Base-by-base conservation (phyloP, 2,113 vertebrate species). In the Mus pahari region DNA sequence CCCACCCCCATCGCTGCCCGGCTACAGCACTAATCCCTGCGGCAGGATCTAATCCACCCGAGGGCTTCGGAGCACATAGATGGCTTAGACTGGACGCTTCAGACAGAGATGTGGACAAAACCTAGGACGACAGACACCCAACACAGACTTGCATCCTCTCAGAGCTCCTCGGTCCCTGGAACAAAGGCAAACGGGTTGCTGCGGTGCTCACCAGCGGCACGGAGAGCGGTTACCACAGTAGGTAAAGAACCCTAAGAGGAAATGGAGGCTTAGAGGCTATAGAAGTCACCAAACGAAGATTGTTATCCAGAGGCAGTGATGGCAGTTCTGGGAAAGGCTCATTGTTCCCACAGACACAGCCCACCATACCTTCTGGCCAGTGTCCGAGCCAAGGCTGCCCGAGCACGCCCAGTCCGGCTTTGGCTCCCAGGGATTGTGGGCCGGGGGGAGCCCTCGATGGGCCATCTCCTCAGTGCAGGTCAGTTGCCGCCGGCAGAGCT, bases 381-480 rank as follows among this genome's bases (percentile, higher is more conserved):
- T 98, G 98, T 50, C 98, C 95, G 98, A 98, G 98, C 99, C 0
- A 24, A 90, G 96, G 98, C 98, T 93, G 97, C 98, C 81, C 97
- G 98, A 95, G 98, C 98, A 84, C 96, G 94, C 98, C 98, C 97
- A 98, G 90, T 98, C 96, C 1, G 97, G 83, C 78, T 98, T 98
- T 0, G 98, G 99, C 95, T 99, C 99, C 98, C 99, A 99, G 98
- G 96, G 0, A 97, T 95, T 11, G 9, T 7, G 3, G 62, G 17
- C 0, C 66, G 97, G 98, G 22, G 98, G 98, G n/a, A 98, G 93
- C 16, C 99, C 97, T 0, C 64, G 96, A 78, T 96, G 98, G 77
- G 98, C 99, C 98, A 99, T 98, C 89, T 99, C 99, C 95, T 99
- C 99, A 0, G 99, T 99, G 98, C 99, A 99, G 0, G 99, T 98